Base-by-base conservation (phyloP, 1,140 invertebrate species). In the Lycorma delicatula region DNA sequence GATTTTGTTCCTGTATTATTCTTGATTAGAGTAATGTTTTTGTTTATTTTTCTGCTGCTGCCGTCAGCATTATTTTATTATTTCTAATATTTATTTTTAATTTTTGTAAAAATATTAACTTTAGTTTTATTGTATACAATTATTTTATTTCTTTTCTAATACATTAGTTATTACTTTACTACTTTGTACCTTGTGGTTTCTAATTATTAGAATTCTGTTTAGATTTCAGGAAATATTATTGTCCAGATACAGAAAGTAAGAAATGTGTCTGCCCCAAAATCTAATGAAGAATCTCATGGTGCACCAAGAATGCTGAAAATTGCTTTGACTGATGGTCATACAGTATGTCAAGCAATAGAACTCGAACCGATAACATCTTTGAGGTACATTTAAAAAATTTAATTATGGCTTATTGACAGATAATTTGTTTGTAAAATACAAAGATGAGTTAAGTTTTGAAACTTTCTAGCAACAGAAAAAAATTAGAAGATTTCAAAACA, bases 181-280 rank as follows among this genome's bases (percentile, higher is more conserved):
- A 55, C 34, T 31, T 44, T 58, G 3, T 16, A 22, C 16, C 36
- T 28, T 57, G 16, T 23, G 18, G 11, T 49, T 16, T 60, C n/a
- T 26, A n/a, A n/a, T 25, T 18, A 5, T 52, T 29, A 29, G 11
- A n/a, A 34, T 23, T 7, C 13, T 31, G 51, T 49, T 34, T 29
- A 78, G 72, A 72, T 84, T 57, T 72, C 82, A 56, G 83, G 84
- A 9, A 79, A 85, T 54, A 78, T 91, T 56, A 82, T 94, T 11
- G 73, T 93, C 20, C 92, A 96, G 79, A 83, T 96, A 64, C 85
- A 89, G 70, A 89, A 92, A 70, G 78, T 93, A 41, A 77, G 88
- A 13, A 94, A 94, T 76, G 80, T 92, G 36, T 81, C 89, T 31
- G 89, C 89, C 18, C 91, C 92, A n/a, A 93, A 93, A 74, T 82